phyloP scores from a whole-genome alignment of 1,140 invertebrate species.

The Zaprionus davidi region DNA sequence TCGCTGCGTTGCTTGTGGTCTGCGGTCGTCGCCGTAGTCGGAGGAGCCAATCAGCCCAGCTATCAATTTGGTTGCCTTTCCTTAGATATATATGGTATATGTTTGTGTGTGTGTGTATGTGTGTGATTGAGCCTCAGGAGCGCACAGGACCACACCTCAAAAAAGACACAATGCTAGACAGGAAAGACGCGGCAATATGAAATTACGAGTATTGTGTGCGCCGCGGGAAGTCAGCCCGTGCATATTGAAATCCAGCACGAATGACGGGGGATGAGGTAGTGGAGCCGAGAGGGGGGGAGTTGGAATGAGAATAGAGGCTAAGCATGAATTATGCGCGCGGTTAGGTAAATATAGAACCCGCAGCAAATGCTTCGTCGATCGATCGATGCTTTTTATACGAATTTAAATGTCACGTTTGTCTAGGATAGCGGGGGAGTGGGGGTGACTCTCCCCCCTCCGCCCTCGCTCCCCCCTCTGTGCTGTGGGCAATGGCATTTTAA shows the following conservation, averaged over 20 bases:
- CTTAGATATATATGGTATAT: neutral
- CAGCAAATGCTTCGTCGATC: conserved; percentile 60
- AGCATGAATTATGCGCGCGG: conserved; percentile 74
- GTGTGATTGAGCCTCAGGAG: conserved; percentile 42
- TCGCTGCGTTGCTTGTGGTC: conserved; percentile 56
- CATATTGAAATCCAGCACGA: conserved; percentile 46
- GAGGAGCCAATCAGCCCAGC: conserved; percentile 39
- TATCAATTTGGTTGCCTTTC: conserved; percentile 34
- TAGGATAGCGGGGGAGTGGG: conserved; percentile 6
- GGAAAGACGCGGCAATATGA: conserved; percentile 36
- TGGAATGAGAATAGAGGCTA: conserved; percentile 42
- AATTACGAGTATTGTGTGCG: conserved; percentile 40
- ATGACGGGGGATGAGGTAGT: no score
- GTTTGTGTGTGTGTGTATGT: neutral
- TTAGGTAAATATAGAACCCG: conserved; percentile 81
- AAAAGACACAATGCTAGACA: conserved; percentile 20
- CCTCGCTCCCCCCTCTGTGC: neutral
- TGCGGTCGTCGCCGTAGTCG: conserved; percentile 40
- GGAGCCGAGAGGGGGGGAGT: neutral
- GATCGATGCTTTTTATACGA: conserved; percentile 79
- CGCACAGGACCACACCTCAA: conserved; percentile 68
- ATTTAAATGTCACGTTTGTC: conserved; percentile 78
- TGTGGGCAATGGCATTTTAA: conserved; percentile 71
- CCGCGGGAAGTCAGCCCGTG: conserved; percentile 33
- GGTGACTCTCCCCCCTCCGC: conserved; percentile 14